Conservation (phyloP, 2,888 invertebrate species). For the Rotaria magnacalcarata region DNA sequence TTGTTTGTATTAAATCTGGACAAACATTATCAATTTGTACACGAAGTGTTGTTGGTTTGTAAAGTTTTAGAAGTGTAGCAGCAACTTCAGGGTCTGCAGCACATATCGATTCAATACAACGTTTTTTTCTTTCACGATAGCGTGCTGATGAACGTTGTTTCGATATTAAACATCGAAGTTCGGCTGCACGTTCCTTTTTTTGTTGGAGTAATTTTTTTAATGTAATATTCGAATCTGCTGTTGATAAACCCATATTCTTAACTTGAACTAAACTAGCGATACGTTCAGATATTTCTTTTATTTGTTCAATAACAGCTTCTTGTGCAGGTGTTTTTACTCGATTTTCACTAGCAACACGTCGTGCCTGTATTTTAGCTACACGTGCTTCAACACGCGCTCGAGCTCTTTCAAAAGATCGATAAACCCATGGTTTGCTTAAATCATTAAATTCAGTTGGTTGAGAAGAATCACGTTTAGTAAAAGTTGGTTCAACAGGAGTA, state of each 20-base stretch:
- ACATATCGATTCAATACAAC: not conserved
- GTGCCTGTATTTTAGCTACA: not conserved
- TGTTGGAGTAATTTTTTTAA: slow-evolving; percentile 33
- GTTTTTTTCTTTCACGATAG: slow-evolving; percentile 31
- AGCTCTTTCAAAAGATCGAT: not conserved
- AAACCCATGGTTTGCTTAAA: not conserved
- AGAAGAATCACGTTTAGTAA: not conserved
- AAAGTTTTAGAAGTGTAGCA: not conserved
- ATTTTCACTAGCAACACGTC: not conserved
- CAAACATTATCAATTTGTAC: slow-evolving; percentile 15
- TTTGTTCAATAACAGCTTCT: not conserved
- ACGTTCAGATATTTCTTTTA: slow-evolving; percentile 20
- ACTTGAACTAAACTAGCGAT: slow-evolving; percentile 29
- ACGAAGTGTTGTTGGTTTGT: not conserved
- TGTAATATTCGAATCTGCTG: not conserved
- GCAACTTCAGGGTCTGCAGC: not conserved
- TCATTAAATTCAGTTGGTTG: not conserved
- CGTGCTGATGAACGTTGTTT: slow-evolving; percentile 33
- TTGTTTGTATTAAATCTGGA: slow-evolving; percentile 6
- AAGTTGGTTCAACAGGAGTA: slow-evolving; percentile 2
- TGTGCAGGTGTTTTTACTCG: slow-evolving; percentile 11
- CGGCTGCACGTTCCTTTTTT: not conserved
- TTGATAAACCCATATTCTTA: slow-evolving; percentile 35
- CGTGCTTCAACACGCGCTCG: not conserved
- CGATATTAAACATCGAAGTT: not conserved